phyloP scores from a whole-genome alignment of 2,113 vertebrate genomes.

The Ptilonorhynchus violaceus region DNA sequence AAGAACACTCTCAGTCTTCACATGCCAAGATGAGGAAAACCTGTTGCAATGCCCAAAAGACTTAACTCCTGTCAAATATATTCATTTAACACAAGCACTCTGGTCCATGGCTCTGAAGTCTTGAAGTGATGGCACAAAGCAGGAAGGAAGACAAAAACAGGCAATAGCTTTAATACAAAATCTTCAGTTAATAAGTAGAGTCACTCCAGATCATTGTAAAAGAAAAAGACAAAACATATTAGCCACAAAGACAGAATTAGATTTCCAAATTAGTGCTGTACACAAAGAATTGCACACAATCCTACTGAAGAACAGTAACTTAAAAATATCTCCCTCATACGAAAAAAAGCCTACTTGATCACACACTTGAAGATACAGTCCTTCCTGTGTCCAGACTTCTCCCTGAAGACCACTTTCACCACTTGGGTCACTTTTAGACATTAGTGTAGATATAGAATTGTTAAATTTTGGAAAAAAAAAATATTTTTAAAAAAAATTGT shows the following conservation, averaged over 20 bases:
- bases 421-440: neutral
- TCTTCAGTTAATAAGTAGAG: neutral
- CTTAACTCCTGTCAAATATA: slow-evolving; percentile 76
- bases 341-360: neutral
- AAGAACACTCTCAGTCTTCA: slow-evolving; percentile 73
- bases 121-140: slow-evolving; percentile 57
- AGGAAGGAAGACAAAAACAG: slow-evolving; percentile 10
- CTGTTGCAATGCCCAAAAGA: slow-evolving; percentile 79
- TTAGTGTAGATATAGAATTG: neutral
- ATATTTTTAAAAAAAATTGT: neutral
- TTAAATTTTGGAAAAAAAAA: neutral
- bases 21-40: slow-evolving; percentile 77
- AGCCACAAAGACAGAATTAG: neutral
- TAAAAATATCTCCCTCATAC: neutral
- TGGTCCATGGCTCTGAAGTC: slow-evolving; percentile 65
- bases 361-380: neutral
- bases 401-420: neutral
- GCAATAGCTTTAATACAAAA: slow-evolving; percentile 51
- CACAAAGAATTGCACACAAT: neutral
- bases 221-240: neutral
- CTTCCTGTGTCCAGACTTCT: neutral
- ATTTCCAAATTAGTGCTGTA: neutral
- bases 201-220: neutral
- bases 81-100: slow-evolving; percentile 72
- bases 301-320: neutral